Conservation (phyloP, 1,140 invertebrate genomes). For the Drosophila navojoa region DNA sequence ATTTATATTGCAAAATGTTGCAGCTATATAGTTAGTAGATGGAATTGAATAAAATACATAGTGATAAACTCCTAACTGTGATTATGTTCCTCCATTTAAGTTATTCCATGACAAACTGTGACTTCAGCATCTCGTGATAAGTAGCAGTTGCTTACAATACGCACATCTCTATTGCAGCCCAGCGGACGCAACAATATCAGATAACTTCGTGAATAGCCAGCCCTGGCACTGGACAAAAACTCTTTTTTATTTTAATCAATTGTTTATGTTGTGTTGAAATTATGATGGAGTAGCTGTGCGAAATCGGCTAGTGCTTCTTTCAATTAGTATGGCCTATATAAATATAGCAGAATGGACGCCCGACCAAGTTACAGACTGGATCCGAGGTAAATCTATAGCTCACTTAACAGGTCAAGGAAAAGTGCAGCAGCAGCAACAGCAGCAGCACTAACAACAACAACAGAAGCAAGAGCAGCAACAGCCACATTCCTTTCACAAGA, state of each 20-base stretch:
- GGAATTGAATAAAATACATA: no score
- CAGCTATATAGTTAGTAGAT: no score
- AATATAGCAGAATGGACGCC: constrained; percentile 96
- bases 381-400: constrained; percentile 88
- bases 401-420: constrained; percentile 75
- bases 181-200: constrained; percentile 51
- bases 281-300: constrained; percentile 58
- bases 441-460: constrained; percentile 26
- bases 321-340: constrained; percentile 90
- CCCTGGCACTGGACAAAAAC: constrained; percentile 47
- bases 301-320: constrained; percentile 20
- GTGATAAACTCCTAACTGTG: not conserved
- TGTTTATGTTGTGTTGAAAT: constrained; percentile 51
- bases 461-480: constrained; percentile 34
- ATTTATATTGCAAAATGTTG: no score
- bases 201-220: constrained; percentile 32
- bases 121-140: not conserved
- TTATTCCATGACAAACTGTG: not conserved
- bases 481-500: constrained; percentile 41
- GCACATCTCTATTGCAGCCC: constrained; percentile 28
- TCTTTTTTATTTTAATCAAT: constrained; percentile 47
- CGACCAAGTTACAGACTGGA: constrained; percentile 96
- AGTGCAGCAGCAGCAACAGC: constrained; percentile 56
- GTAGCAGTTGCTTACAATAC: not conserved
- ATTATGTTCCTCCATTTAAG: not conserved